These are phyloP conservation scores for Agriopis marginaria DNA, from an alignment of 2,888 invertebrate species.

Conservation along the genomic window DNA sequence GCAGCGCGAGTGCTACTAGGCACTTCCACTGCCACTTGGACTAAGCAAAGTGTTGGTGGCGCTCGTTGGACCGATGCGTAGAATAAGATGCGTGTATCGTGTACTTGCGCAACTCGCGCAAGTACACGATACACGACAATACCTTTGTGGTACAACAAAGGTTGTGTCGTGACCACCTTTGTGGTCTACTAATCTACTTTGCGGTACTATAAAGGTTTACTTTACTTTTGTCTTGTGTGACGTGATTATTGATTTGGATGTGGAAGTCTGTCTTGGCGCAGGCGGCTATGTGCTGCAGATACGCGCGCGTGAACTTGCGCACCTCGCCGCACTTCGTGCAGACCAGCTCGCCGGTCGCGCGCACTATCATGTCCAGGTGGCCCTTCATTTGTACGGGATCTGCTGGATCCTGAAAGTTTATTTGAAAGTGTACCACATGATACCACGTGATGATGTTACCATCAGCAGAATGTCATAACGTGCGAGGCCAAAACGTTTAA, in stretches of 20 bases:
- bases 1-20: too few species aligned
- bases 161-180: too few species aligned
- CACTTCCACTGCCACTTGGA: too few species aligned
- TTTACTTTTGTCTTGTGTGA: constrained; percentile 7
- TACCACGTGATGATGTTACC: neutral
- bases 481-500: too few species aligned
- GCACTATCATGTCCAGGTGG: constrained; percentile 27
- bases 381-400: constrained; percentile 28
- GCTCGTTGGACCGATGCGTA: too few species aligned
- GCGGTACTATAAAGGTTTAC: neutral
- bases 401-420: constrained; percentile 33
- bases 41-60: too few species aligned
- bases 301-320: constrained; percentile 30
- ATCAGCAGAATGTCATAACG: too few species aligned
- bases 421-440: neutral
- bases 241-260: neutral
- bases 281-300: constrained; percentile 32
- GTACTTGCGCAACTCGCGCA: too few species aligned
- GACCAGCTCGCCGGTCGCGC: constrained; percentile 25
- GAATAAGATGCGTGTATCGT: too few species aligned
- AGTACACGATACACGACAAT: too few species aligned
- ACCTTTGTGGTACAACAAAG: too few species aligned
- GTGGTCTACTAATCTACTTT: too few species aligned
- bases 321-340: constrained; percentile 37
- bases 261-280: constrained; percentile 35